A percentile compares a stretch with the other conserved stretches of the same genome.
Evolutionary conservation across 2,113 vertebrate genomes (phyloP).

Genomic region (Gnathonemus echidnorhynchus): DNA sequence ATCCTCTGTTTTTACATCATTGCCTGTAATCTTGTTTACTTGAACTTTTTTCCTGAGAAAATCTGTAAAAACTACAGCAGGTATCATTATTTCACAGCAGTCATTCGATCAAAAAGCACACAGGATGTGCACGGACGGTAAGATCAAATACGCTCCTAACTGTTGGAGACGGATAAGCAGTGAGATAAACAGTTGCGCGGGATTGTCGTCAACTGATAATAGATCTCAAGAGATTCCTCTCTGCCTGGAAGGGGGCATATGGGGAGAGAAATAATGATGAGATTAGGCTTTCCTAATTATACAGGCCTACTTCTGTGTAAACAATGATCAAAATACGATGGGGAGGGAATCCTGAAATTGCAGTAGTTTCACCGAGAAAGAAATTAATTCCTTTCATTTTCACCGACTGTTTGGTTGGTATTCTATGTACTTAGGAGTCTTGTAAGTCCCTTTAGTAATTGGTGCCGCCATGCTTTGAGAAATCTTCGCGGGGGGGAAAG

Average conservation of each 20-base stretch:
- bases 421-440: background rate
- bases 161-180: slow-evolving; percentile 8
- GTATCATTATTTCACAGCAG: background rate
- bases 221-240: slow-evolving; percentile 25
- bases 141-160: slow-evolving; percentile 14
- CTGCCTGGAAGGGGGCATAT: slow-evolving; percentile 26
- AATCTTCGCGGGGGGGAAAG: slow-evolving; percentile 52
- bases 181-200: slow-evolving; percentile 14
- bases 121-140: background rate
- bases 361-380: background rate
- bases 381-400: slow-evolving; percentile 25
- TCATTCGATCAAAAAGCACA: background rate
- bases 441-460: background rate
- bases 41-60: background rate
- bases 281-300: slow-evolving; percentile 41
- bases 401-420: background rate
- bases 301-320: slow-evolving; percentile 28
- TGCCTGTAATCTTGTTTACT: background rate
- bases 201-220: slow-evolving; percentile 22
- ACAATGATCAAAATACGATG: background rate
- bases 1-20: background rate
- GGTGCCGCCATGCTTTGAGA: background rate
- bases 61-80: background rate
- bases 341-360: slow-evolving; percentile 14
- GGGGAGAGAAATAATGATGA: slow-evolving; percentile 29